Conservation (phyloP, 2,888 invertebrate species). For the Pollenia amentaria region DNA sequence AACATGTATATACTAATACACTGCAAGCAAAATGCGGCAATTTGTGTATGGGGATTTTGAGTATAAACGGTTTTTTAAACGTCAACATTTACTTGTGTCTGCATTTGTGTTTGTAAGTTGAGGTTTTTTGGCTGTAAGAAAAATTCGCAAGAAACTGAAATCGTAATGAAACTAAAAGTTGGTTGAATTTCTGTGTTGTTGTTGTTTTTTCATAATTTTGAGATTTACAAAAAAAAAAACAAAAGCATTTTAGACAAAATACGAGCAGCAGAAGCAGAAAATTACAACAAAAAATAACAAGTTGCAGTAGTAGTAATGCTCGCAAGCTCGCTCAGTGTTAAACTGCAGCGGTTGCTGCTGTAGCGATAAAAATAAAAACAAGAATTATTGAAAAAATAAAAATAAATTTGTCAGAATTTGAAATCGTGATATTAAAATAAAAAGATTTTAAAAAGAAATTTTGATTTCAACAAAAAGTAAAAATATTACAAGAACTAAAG, state of each 20-base stretch:
- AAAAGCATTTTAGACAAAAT: slow-evolving; percentile 52
- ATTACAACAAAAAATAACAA: slow-evolving; percentile 67
- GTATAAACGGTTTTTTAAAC: slow-evolving; percentile 62
- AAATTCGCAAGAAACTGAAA: slow-evolving; percentile 65
- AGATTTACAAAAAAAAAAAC: slow-evolving; percentile 57
- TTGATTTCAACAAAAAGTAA: slow-evolving; percentile 18
- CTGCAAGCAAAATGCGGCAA: slow-evolving; percentile 57
- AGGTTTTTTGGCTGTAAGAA: slow-evolving; percentile 62
- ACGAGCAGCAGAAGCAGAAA: slow-evolving; percentile 48
- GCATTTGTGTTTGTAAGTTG: slow-evolving; percentile 22
- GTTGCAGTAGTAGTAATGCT: slow-evolving; percentile 72
- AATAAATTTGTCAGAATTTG: slow-evolving; percentile 41
- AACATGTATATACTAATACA: neutral
- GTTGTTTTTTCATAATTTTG: slow-evolving; percentile 53
- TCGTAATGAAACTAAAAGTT: slow-evolving; percentile 72
- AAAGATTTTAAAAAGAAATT: neutral
- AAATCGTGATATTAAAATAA: slow-evolving; percentile 45
- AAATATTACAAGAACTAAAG: slow-evolving; percentile 17
- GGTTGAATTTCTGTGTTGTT: slow-evolving; percentile 31
- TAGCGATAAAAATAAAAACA: slow-evolving; percentile 59
- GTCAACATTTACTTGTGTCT: slow-evolving; percentile 8
- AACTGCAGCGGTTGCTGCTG: slow-evolving; percentile 73
- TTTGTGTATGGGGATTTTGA: slow-evolving; percentile 49
- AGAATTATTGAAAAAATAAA: slow-evolving; percentile 17
- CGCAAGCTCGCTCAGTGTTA: slow-evolving; percentile 73